Percentiles rank a stretch among this genome's conserved stretches.
These are phyloP conservation scores for Clarias fuscus DNA, from an alignment of 2,797 vertebrate species.

Conservation along the genomic window DNA sequence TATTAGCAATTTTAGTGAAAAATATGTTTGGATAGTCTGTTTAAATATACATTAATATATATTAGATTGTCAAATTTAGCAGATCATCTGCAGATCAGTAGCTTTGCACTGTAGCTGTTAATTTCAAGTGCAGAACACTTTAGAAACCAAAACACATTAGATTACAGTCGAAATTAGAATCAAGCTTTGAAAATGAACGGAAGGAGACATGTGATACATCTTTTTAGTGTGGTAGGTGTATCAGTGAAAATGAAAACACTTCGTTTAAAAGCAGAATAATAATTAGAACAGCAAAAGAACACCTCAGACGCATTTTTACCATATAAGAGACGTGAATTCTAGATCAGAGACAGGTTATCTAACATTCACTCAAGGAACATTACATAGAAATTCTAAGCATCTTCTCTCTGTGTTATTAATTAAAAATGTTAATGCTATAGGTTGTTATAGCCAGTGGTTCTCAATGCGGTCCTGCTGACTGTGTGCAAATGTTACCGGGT, in stretches of 20 bases:
- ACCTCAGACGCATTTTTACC: slow-evolving; percentile 55
- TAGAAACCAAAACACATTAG: slow-evolving; percentile 74
- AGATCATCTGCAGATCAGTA: neutral
- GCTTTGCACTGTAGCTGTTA: slow-evolving; percentile 76
- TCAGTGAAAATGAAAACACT: slow-evolving; percentile 43
- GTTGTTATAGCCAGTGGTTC: slow-evolving; percentile 15
- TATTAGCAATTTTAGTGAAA: neutral
- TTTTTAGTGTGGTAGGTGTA: slow-evolving; percentile 32
- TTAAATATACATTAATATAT: neutral
- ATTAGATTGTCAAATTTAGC: neutral
- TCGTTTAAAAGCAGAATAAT: slow-evolving; percentile 60
- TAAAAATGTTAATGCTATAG: neutral
- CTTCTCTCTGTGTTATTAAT: neutral
- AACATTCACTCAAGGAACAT: slow-evolving; percentile 74
- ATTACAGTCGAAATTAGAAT: slow-evolving; percentile 78
- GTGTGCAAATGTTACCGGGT: neutral
- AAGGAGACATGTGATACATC: slow-evolving; percentile 71
- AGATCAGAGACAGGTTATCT: slow-evolving; percentile 71
- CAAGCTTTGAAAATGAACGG: slow-evolving; percentile 75
- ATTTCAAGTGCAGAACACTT: slow-evolving; percentile 76
- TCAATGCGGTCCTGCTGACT: neutral
- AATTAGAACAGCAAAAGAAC: slow-evolving; percentile 70
- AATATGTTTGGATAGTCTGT: slow-evolving; percentile 2
- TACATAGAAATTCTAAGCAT: slow-evolving; percentile 71
- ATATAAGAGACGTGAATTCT: slow-evolving; percentile 75